These are phyloP conservation scores for Glaucopsyche alexis DNA, from an alignment of 2,888 invertebrate genomes.

Conservation along the genomic window DNA sequence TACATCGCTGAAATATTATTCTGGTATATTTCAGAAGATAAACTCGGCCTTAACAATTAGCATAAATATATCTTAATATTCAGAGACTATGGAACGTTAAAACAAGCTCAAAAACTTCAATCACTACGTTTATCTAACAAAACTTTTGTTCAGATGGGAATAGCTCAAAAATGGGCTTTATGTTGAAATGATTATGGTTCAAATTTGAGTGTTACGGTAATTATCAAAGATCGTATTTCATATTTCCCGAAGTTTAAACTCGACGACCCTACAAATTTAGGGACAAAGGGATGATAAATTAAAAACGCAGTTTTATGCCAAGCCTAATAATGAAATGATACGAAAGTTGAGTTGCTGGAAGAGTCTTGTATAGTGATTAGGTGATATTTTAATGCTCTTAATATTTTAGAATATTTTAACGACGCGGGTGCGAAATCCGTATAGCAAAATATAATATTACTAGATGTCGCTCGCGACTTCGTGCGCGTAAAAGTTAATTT, in stretches of 20 bases:
- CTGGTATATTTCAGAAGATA: background rate
- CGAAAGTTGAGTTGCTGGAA: slow-evolving; percentile 46
- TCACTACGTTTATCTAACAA: slow-evolving; percentile 32
- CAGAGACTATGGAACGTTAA: slow-evolving; percentile 12
- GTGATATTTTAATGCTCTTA: background rate
- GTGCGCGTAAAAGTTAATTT: too few species aligned
- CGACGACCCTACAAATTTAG: slow-evolving; percentile 66
- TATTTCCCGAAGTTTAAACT: slow-evolving; percentile 62
- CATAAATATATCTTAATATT: slow-evolving; percentile 24
- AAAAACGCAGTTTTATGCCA: slow-evolving; percentile 64
- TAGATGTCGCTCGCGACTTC: too few species aligned
- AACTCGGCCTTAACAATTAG: background rate
- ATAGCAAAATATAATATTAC: too few species aligned
- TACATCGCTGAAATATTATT: background rate
- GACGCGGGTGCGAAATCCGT: too few species aligned
- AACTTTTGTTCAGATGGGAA: slow-evolving; percentile 4
- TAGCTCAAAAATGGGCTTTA: background rate
- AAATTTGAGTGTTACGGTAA: background rate
- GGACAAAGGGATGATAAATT: slow-evolving; percentile 70
- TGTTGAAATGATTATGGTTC: slow-evolving; percentile 7
- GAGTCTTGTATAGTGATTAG: slow-evolving; percentile 32
- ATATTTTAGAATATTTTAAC: background rate
- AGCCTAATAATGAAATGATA: slow-evolving; percentile 55
- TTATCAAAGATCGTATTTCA: slow-evolving; percentile 43
- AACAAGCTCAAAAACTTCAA: slow-evolving; percentile 21